Evolutionary conservation across 2,888 invertebrate genomes (phyloP), one percentile per base, ranked within the genome.

Genomic region (Syritta pipiens): DNA sequence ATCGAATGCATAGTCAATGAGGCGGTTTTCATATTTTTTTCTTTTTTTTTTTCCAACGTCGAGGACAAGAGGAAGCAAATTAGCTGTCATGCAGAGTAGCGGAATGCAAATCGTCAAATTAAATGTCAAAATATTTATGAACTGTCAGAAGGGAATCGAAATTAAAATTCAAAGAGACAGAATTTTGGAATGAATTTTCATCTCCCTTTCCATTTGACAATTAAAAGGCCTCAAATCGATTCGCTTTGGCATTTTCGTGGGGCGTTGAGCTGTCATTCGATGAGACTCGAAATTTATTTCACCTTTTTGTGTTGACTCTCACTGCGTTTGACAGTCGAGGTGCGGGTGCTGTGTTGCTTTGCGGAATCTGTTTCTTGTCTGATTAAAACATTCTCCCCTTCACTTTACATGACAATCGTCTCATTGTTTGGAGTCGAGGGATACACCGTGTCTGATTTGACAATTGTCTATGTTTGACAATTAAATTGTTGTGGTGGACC

Each of bases 261-360:
- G 65, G 49, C 46, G 65, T 53, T 65, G 24, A 55, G 10, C 32
- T 65, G 65, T 65, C 65, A 55, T 46, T 44, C 46, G 32, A 59
- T 55, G 48, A n/a, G n/a, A n/a, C n/a, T n/a, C n/a, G n/a, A n/a
- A 71, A 75, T 60, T 75, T 62, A 75, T 75, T 22, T 37, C 68
- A 67, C 51, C 57, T 40, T 57, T 68, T 37, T 60, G 53, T 55
- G 30, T 20, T 2, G 20, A 46, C 1, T 4, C 1, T 32, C n/a
- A 7, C 24, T 19, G 14, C 22, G 20, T 30, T 32, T 22, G n/a
- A 40, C 28, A n/a, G n/a, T n/a, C n/a, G n/a, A n/a, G 49, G 48
- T 42, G 62, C 42, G 48, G 57, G 48, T 40, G 62, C 46, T 62
- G 6, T 12, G 42, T 0, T 4, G 3, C 42, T 14, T 57, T 51